Percentiles rank a stretch among this genome's conserved stretches.
Evolutionary conservation across 2,888 invertebrate genomes (phyloP).

Genomic region (Drosophila robusta): DNA sequence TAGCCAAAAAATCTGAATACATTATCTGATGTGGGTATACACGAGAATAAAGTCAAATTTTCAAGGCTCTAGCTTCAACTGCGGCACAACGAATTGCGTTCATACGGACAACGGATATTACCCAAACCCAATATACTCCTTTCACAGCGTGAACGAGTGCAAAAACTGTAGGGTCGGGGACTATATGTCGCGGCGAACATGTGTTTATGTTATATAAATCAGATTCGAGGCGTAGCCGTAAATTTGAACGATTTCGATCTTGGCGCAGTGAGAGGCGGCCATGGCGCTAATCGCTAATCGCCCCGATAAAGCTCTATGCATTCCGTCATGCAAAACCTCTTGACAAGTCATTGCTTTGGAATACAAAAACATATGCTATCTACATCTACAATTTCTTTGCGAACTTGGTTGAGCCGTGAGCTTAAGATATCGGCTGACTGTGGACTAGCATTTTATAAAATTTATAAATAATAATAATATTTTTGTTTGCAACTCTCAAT

Average conservation of each 20-base stretch:
- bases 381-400: constrained; percentile 12
- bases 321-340: constrained; percentile 27
- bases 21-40: too few species aligned
- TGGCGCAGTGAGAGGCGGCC: neutral
- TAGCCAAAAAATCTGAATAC: too few species aligned
- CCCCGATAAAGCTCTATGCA: constrained; percentile 39
- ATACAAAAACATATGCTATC: constrained; percentile 15
- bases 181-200: constrained; percentile 18
- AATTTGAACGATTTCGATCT: constrained; percentile 57
- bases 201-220: constrained; percentile 70
- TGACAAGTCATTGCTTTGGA: constrained; percentile 14
- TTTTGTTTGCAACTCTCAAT: neutral
- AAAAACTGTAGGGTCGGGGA: neutral
- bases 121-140: too few species aligned
- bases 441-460: neutral
- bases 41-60: too few species aligned
- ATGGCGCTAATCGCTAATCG: constrained; percentile 66
- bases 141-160: too few species aligned
- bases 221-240: constrained; percentile 51
- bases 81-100: too few species aligned
- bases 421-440: neutral
- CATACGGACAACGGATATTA: too few species aligned
- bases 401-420: neutral
- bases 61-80: too few species aligned
- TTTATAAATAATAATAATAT: neutral